Base-by-base conservation (phyloP, 2,113 vertebrate species). In the Anas platyrhynchos region DNA sequence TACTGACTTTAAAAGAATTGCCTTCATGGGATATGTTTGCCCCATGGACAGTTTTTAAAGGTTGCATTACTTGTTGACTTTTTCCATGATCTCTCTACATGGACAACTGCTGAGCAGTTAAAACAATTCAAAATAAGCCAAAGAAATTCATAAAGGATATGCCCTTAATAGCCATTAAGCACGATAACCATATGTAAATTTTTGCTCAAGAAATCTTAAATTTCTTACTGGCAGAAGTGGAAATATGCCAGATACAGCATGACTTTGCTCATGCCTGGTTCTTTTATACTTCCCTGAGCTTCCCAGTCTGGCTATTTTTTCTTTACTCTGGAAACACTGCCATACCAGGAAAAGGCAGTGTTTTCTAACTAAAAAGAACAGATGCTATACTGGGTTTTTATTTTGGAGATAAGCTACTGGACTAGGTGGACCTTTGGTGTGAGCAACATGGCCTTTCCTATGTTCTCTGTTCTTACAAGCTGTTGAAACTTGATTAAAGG, bases 401-500 rank as follows among this genome's bases (percentile, higher is more conserved):
- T 55, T 91, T 58, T 94, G 50, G 31, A 89, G 80, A 46, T 10
- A n/a, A 34, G 59, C 41, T 81, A 12, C 41, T 59, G 77, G 50
- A 20, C 21, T 44, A 87, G 52, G 22, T 52, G 32, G 26, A 50
- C 61, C 41, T 80, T 81, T 63, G 55, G 59, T 86, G 46, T 74
- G 46, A 86, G 32, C 56, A 78, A 46, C 52, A 22, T n/a, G 56
- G 36, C 34, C 69, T 84, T 74, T 77, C 69, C 44, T 63, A 9
- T 25, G 8, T 46, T 74, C 52, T 75, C 12, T 81, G 48, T 62
- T 86, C 46, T 83, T 44, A 54, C 1, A 59, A 95, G 83, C 68
- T 89, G 44, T 73, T 94, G 90, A 76, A 91, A 84, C 85, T 87
- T 92, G 56, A 86, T 90, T 95, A 63, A 73, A 83, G 63, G 83